Percentiles rank a stretch among this genome's conserved stretches.
These are phyloP conservation scores for Eulemur coronatus DNA, from an alignment of 2,797 vertebrate species.

Conservation along the genomic window DNA sequence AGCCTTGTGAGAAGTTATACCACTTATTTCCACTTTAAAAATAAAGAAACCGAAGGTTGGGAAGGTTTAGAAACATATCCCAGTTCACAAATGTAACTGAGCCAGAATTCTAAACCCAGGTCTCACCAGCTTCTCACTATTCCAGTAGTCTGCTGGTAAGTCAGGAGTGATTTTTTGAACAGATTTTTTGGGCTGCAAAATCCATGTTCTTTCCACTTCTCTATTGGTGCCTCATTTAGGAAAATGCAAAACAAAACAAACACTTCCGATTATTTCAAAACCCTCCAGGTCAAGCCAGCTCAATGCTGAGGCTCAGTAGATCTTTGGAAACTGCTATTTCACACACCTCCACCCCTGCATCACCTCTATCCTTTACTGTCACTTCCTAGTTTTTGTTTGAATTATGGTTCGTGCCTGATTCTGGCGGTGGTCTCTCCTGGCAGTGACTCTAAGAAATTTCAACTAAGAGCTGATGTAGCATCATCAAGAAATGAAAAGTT, in stretches of 20 bases:
- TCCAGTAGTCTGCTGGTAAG: neutral
- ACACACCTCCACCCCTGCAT: fast-evolving
- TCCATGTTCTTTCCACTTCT: neutral
- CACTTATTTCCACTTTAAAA: neutral
- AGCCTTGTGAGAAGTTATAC: neutral
- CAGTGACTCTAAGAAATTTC: neutral
- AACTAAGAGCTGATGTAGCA: neutral
- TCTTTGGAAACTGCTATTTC: neutral
- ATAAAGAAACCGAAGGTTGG: neutral
- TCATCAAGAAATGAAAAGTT: neutral
- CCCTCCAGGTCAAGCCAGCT: neutral
- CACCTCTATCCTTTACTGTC: neutral
- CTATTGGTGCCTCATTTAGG: neutral
- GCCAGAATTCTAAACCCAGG: neutral
- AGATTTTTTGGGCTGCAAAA: neutral
- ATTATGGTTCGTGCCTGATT: neutral
- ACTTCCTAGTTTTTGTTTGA: neutral
- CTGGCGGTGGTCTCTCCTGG: neutral
- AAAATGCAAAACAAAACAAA: neutral
- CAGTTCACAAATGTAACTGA: neutral
- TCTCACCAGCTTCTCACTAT: neutral
- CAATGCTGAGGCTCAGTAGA: neutral
- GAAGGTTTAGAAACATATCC: neutral
- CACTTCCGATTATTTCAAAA: neutral
- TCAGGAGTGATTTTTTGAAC: neutral